Conservation (phyloP, 1,140 invertebrate species). For the Drosophila navojoa region DNA sequence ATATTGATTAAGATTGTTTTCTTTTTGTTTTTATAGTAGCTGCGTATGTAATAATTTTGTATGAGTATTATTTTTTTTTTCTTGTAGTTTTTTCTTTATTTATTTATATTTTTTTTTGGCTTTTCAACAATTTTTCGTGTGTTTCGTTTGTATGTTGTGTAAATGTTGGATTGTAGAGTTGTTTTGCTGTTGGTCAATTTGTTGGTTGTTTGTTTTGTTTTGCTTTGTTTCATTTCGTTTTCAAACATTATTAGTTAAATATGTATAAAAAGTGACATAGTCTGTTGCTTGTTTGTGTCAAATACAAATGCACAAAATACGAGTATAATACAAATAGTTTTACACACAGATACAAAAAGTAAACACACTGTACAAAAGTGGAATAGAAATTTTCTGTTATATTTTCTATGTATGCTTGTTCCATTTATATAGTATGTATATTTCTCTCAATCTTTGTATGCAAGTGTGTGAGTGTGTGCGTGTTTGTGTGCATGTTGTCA, state of each 20-base stretch:
- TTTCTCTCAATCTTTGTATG: constrained; percentile 8
- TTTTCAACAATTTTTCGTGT: background rate
- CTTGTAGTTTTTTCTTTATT: constrained; percentile 26
- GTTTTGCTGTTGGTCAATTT: constrained; percentile 49
- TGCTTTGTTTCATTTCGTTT: constrained; percentile 35
- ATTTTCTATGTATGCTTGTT: constrained; percentile 18
- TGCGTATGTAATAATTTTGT: constrained; percentile 29
- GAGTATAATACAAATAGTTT: constrained; percentile 74
- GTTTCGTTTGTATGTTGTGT: constrained; percentile 11
- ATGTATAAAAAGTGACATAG: constrained; percentile 75
- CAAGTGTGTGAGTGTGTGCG: constrained; percentile 1
- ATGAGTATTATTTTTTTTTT: constrained; percentile 35
- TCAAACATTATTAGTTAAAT: constrained; percentile 52
- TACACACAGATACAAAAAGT: constrained; percentile 73
- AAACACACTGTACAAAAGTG: constrained; percentile 77
- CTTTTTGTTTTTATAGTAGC: constrained; percentile 17
- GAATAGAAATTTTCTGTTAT: constrained; percentile 25
- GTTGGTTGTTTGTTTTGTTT: constrained; percentile 28
- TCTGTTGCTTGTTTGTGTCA: constrained; percentile 61
- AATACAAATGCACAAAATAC: constrained; percentile 77
- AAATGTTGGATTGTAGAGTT: constrained; percentile 32
- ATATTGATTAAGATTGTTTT: constrained; percentile 32
- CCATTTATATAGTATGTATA: constrained; percentile 11
- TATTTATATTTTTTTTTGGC: constrained; percentile 9
- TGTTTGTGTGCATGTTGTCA: constrained; percentile 53